Evolutionary conservation across 2,888 invertebrate genomes (phyloP).

Genomic region (Anoplius nigerrimus): DNA sequence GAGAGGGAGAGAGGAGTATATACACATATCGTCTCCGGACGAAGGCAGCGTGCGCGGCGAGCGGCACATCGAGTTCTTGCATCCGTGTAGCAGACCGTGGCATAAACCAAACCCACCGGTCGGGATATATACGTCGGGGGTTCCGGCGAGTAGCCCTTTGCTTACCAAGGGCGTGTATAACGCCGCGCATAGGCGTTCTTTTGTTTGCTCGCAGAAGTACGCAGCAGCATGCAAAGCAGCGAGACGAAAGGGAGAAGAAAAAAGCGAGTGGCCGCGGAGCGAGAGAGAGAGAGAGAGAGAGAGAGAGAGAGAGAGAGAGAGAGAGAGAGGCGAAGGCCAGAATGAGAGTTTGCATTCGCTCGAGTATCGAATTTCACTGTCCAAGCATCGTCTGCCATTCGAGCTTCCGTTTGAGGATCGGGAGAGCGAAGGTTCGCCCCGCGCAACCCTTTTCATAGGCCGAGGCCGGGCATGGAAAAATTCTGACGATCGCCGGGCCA

Average conservation of each 20-base stretch:
- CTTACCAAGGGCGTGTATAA: conserved; percentile 65
- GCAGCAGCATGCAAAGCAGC: conserved; percentile 44
- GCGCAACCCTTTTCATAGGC: neutral
- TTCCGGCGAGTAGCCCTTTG: conserved; percentile 47
- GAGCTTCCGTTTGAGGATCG: neutral
- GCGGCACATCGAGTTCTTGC: conserved; percentile 31
- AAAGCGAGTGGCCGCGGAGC: conserved; percentile 35
- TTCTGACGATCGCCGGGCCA: neutral
- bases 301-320: conserved; percentile 10
- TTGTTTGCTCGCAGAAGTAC: conserved; percentile 61
- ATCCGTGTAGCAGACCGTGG: conserved; percentile 23
- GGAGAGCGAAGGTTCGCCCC: too few species aligned
- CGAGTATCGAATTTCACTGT: conserved; percentile 68
- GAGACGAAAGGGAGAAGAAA: conserved; percentile 29
- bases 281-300: conserved; percentile 22
- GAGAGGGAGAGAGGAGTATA: too few species aligned
- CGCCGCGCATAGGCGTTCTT: conserved; percentile 58
- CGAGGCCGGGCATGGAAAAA: neutral
- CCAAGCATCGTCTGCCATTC: conserved; percentile 33
- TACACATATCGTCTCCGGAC: neutral
- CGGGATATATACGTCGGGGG: conserved; percentile 46
- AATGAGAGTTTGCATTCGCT: conserved; percentile 17
- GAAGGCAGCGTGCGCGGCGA: neutral
- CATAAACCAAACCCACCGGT: conserved; percentile 31
- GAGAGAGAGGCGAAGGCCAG: conserved; percentile 30